Evolutionary conservation across 2,797 vertebrate species (phyloP).

Genomic region (Liparis tanakae): DNA sequence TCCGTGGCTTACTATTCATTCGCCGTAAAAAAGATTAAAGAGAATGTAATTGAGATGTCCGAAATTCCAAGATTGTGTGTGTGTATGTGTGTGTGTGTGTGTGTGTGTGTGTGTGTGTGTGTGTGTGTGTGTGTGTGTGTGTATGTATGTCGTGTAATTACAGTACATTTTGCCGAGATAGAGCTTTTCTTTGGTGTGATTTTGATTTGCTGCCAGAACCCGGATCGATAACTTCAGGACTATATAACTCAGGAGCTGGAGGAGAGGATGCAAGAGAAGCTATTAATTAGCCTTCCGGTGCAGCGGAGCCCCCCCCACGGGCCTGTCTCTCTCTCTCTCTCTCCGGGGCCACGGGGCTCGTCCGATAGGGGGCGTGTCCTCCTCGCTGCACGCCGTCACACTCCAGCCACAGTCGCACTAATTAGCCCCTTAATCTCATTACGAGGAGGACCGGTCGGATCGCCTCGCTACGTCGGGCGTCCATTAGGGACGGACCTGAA

Average conservation of each 20-base stretch:
- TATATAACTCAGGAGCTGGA: conserved; percentile 41
- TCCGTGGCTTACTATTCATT: no score
- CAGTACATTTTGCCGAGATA: conserved; percentile 21
- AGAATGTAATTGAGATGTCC: no score
- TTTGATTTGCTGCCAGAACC: conserved; percentile 40
- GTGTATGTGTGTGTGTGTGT: no score
- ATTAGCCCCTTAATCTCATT: conserved; percentile 86
- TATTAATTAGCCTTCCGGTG: conserved; percentile 79
- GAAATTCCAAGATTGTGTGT: no score
- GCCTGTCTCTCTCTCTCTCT: no score
- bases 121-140: no score
- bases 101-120: no score
- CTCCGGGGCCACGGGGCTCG: conserved; percentile 57
- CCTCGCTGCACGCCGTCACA: conserved; percentile 58
- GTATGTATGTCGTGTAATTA: conserved; percentile 48
- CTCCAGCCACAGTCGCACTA: conserved; percentile 71
- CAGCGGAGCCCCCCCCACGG: no score
- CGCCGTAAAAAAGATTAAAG: no score
- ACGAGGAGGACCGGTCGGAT: conserved; percentile 75
- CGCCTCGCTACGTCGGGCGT: conserved; percentile 64
- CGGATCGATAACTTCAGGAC: conserved; percentile 55
- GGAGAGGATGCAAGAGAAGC: conserved; percentile 45
- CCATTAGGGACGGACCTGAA: conserved; percentile 70
- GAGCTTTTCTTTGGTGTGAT: conserved; percentile 26
- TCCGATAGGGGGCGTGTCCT: conserved; percentile 61